Base-by-base conservation (phyloP, 2,888 invertebrate genomes). In the Agrilus biguttatus region DNA sequence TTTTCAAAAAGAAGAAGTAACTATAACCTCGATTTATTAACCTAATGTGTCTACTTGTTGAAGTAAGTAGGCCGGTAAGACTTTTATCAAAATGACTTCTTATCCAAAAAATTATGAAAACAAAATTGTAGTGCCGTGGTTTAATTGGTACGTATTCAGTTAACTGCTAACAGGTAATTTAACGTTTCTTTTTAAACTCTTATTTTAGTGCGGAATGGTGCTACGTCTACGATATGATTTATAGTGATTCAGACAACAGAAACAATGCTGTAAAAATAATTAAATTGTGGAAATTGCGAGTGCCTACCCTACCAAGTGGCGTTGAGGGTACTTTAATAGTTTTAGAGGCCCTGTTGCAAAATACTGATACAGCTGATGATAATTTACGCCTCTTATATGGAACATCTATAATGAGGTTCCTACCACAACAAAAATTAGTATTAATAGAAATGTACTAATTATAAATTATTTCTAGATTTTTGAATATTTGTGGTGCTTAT, bases 371-470 rank as follows among this genome's bases (percentile, higher is more conserved):
- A 42, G 61, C 70, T 41, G 71, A 75, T 46, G 62, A 65, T 42
- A 62, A 78, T 44, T 50, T 76, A 13, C 67, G 71, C 14, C 58
- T 75, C 47, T 72, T 79, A 45, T 79, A 78, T 58, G 75, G 78
- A 0, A 70, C 77, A 7, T 74, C 74, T 3, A 65, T 80, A 42
- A 74, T 78, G 73, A 74, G 81, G 55, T 80, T 77, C 21, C 21
- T 21, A 5, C 17, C 37, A 46, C 34, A 17, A 21, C 35, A 28
- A 33, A 39, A 35, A 8, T 10, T 33, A 14, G n/a, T 21, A 6
- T 37, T 23, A 13, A 32, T 21, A 8, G 35, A 28, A 33, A 23
- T 36, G n/a, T 41, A 23, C 32, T 33, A 36, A 35, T 39, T 8
- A 14, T 42, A 14, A 42, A 46, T 42, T 23, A 32, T 21, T 55